phyloP scores from a whole-genome alignment of 2,797 vertebrate genomes.

The Morelia viridis region DNA sequence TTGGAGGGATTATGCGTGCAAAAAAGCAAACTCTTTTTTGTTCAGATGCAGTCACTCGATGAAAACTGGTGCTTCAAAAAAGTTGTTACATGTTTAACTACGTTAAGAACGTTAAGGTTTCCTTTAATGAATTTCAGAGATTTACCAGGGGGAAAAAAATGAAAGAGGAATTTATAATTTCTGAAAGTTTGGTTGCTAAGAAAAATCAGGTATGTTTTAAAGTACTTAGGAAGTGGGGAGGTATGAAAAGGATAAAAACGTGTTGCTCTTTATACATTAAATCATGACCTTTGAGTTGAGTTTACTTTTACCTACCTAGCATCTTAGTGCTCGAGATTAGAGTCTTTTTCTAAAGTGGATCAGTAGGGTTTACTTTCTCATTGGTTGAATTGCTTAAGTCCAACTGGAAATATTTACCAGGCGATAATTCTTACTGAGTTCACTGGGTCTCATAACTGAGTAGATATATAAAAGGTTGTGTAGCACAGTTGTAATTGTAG shows the following conservation, averaged over 20 bases:
- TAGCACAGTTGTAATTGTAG: background rate
- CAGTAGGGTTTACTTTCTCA: background rate
- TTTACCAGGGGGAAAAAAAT: background rate
- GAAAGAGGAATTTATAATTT: background rate
- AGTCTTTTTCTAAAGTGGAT: background rate
- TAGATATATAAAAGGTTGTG: background rate
- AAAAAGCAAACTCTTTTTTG: background rate
- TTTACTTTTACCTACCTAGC: background rate
- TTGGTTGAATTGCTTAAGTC: background rate
- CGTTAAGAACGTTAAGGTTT: background rate
- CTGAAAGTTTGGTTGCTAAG: background rate
- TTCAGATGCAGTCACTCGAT: background rate
- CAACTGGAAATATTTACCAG: background rate
- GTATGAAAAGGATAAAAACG: background rate
- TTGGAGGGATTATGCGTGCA: no score
- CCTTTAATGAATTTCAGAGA: background rate
- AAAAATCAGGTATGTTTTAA: background rate
- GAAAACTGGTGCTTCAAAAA: background rate
- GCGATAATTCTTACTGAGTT: background rate
- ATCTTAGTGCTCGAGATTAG: background rate
- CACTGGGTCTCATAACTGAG: background rate
- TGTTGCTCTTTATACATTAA: background rate
- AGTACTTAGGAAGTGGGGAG: background rate
- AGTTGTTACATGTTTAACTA: background rate
- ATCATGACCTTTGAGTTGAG: background rate